Evolutionary conservation across 2,797 vertebrate genomes (phyloP).

Genomic region (Enteromius anoplus): DNA sequence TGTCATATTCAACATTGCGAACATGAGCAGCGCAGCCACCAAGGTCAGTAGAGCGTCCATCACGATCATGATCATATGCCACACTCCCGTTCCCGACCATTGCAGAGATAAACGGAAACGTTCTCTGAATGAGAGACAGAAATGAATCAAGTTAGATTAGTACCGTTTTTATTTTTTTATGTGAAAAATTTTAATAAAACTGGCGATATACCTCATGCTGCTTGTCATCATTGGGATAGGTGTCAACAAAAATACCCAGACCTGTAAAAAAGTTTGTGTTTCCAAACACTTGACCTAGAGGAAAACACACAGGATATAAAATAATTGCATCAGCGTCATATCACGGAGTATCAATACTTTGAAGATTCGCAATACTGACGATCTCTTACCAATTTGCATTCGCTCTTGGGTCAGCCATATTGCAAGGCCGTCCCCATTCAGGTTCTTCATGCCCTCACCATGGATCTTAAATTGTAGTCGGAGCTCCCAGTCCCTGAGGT

Average conservation of each 20-base stretch:
- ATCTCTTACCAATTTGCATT: conserved; percentile 85
- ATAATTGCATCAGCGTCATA: neutral
- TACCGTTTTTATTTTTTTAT: neutral
- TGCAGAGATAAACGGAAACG: conserved; percentile 88
- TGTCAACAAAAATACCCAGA: conserved; percentile 92
- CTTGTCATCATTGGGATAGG: conserved; percentile 92
- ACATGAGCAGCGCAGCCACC: conserved; percentile 87
- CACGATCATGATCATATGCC: conserved; percentile 86
- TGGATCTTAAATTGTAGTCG: conserved; percentile 93
- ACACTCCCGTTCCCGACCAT: conserved; percentile 94
- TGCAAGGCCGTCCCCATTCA: conserved; percentile 91
- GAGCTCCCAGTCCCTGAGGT: conserved; percentile 90
- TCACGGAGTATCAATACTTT: neutral
- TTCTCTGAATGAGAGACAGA: conserved; percentile 70
- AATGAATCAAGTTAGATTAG: neutral
- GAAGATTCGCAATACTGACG: neutral
- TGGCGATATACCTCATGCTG: conserved; percentile 84
- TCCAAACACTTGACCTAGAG: conserved; percentile 90
- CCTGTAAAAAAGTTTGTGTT: conserved; percentile 91
- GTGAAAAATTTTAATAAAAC: neutral
- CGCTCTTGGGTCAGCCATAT: conserved; percentile 94
- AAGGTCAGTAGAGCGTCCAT: conserved; percentile 86
- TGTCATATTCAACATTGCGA: conserved; percentile 87
- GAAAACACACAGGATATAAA: neutral
- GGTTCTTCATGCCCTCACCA: conserved; percentile 90